Base-by-base conservation (phyloP, 2,113 vertebrate species). In the Actinemys pallida region DNA sequence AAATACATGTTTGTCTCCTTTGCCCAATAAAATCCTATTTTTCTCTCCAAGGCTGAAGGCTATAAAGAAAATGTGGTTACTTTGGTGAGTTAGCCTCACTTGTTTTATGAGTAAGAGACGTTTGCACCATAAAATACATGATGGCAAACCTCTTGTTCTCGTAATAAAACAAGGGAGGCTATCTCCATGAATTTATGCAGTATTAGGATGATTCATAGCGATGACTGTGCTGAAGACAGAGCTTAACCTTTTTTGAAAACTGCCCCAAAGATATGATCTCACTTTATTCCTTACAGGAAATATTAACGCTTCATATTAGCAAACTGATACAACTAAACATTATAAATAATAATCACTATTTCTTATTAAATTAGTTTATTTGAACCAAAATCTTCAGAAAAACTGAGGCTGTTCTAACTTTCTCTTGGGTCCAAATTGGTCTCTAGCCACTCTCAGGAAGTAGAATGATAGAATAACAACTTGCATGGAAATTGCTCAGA, bases 31-130 rank as follows among this genome's bases (percentile, higher is more conserved):
- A 95, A 78, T 80, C 16, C 65, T 95, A 27, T 14, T 79, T 92
- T 25, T 92, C 92, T 97, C 95, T 93, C 59, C 78, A 84, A 54
- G 69, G 22, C 49, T 84, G 72, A 91, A 85, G 81, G 17, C 78
- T 13, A 72, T 75, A 94, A 86, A 90, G 50, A 72, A 96, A 96
- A 94, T 94, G 22, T 47, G 90, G 85, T 95, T 75, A 95, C 84
- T 49, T 65, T 88, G 50, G 93, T 93, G 92, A 95, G 84, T 83
- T 87, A 62, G 6, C 16, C 50, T 65, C 75, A 12, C 3, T 78
- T 95, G 54, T 50, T 75, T 78, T 82, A n/a, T 52, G 87, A 78
- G 86, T 86, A 96, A 84, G 11, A 5, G 31, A 39, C 89, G 81
- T 96, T 83, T 62, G 72, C 56, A 83, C 8, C 31, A 50, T 88